Conservation (phyloP, 2,797 vertebrate genomes). For the Platyrinchus mystaceus region DNA sequence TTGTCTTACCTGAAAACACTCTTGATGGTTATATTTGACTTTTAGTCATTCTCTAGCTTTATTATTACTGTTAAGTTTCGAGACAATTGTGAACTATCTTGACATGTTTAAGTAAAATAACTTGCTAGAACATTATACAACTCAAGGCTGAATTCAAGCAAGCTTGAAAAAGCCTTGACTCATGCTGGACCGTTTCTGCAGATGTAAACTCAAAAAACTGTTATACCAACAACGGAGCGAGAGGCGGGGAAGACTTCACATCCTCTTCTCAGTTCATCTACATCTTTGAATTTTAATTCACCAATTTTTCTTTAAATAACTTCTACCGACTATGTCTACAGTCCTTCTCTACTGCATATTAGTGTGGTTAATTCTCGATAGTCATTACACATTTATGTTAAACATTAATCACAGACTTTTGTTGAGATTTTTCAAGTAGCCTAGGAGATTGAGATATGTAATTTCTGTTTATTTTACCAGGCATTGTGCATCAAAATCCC, state of each 20-base stretch:
- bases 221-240: neutral
- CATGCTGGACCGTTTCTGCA: neutral
- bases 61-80: neutral
- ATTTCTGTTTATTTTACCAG: conserved; percentile 40
- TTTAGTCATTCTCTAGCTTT: neutral
- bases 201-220: neutral
- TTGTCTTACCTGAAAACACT: neutral
- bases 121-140: neutral
- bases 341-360: neutral
- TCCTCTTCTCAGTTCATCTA: neutral
- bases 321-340: neutral
- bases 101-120: neutral
- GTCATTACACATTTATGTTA: conserved; percentile 19
- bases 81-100: neutral
- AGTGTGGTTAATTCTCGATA: neutral
- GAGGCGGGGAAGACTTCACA: neutral
- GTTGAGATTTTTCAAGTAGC: conserved; percentile 41
- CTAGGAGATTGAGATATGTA: conserved; percentile 32
- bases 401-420: conserved; percentile 42
- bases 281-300: neutral
- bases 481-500: conserved; percentile 13
- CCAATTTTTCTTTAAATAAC: neutral
- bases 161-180: neutral
- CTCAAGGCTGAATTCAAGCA: neutral
- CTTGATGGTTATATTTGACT: neutral